Evolutionary conservation across 2,888 invertebrate genomes (phyloP).

Genomic region (Alcis repandata): DNA sequence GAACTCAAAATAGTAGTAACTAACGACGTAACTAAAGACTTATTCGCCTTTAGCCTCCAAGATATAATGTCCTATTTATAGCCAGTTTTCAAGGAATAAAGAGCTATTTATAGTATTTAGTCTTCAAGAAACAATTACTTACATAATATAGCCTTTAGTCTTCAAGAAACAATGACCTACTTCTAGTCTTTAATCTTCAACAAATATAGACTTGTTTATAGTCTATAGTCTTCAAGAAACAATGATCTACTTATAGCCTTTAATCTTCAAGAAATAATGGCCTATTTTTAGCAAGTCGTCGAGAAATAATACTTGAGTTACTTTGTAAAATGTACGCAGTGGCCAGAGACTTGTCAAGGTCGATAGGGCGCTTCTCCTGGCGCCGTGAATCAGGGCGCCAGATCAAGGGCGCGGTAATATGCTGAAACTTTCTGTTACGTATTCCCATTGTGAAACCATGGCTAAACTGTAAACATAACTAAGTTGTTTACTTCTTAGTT

Average conservation of each 20-base stretch:
- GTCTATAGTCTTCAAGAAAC: neutral
- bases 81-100: too few species aligned
- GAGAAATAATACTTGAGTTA: neutral
- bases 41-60: too few species aligned
- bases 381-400: conserved; percentile 27
- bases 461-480: neutral
- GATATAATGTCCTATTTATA: too few species aligned
- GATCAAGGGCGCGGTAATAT: conserved; percentile 38
- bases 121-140: too few species aligned
- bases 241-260: neutral
- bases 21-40: too few species aligned
- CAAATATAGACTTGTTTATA: conserved; percentile 4
- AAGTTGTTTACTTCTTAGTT: neutral
- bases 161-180: conserved; percentile 10
- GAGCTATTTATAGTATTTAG: too few species aligned
- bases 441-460: conserved; percentile 28
- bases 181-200: neutral
- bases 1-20: too few species aligned
- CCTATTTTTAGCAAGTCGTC: too few species aligned
- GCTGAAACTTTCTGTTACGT: conserved; percentile 30
- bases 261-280: neutral
- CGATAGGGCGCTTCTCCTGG: conserved; percentile 14
- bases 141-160: neutral
- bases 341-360: conserved; percentile 33
- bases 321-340: neutral